Base-by-base conservation (phyloP, 2,888 invertebrate genomes). In the Willowsia nigromaculata region DNA sequence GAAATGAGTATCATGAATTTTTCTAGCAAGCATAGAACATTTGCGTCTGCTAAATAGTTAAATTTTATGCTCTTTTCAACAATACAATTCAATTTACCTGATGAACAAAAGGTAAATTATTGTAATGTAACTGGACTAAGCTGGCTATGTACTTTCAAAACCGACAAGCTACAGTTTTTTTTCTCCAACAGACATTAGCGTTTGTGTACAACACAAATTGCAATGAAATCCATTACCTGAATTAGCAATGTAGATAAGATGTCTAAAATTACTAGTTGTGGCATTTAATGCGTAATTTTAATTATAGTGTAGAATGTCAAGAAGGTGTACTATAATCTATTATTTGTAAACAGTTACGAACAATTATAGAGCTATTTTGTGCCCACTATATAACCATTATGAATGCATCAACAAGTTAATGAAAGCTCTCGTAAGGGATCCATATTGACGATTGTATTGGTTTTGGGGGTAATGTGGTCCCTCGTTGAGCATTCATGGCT, bases 211-310 rank as follows among this genome's bases (percentile, higher is more conserved):
- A 18, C 53, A 65, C 30, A 40, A 59, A 74, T 85, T 74, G 84
- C 84, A 74, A 74, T 74, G 59, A 71, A 59, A 74, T 37, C 74
- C 40, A 56, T 84, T 84, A 84, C 15, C 27, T 68, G 59, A 56
- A 85, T 85, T 85, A 85, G 84, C 84, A 85, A 68, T 85, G 84
- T 74, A 85, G 74, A 85, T 74, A 74, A 74, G 74, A 33, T 37
- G 76, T 27, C 30, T 27, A 22, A 74, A 85, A 85, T 85, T 74
- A 74, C 25, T 53, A 30, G 71, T 74, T 84, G 56, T 74, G 13
- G 40, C n/a, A 22, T 76, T 56, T 74, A 27, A 85, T 74, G 74
- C 37, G 56, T 65, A 84, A 56, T 84, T 84, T 84, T 84, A 71
- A 74, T 84, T 59, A 56, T 50, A 71, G 27, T 53, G 37, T 71